phyloP scores from a whole-genome alignment of 2,113 vertebrate species.

The Hemibagrus wyckioides region DNA sequence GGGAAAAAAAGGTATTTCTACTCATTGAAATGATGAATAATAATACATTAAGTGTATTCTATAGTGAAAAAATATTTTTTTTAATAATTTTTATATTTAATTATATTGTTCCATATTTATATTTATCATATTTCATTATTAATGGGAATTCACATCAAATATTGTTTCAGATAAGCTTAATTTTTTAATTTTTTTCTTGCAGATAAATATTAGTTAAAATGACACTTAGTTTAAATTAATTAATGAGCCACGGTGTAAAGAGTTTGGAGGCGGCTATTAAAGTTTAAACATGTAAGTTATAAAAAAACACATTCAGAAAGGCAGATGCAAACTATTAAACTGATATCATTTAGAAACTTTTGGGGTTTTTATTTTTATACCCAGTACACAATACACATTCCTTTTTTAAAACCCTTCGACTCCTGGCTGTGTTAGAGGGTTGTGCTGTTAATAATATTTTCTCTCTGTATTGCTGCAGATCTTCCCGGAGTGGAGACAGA shows the following conservation, averaged over 20 bases:
- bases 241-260: background rate
- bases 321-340: background rate
- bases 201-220: background rate
- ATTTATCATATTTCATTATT: too few species aligned
- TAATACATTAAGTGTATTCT: background rate
- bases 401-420: background rate
- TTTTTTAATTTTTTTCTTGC: too few species aligned
- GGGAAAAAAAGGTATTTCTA: too few species aligned
- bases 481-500: conserved; percentile 55
- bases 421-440: background rate
- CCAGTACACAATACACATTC: background rate
- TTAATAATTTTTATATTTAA: too few species aligned
- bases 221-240: background rate
- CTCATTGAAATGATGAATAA: background rate
- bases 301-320: background rate
- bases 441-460: background rate
- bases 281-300: background rate
- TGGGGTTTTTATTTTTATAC: background rate
- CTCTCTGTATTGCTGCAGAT: conserved; percentile 53
- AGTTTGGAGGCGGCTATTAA: background rate
- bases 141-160: too few species aligned
- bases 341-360: background rate
- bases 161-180: too few species aligned
- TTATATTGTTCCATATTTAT: too few species aligned
- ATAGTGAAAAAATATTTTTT: background rate